phyloP scores from a whole-genome alignment of 2,888 invertebrate species.

The Nasonia oneida region DNA sequence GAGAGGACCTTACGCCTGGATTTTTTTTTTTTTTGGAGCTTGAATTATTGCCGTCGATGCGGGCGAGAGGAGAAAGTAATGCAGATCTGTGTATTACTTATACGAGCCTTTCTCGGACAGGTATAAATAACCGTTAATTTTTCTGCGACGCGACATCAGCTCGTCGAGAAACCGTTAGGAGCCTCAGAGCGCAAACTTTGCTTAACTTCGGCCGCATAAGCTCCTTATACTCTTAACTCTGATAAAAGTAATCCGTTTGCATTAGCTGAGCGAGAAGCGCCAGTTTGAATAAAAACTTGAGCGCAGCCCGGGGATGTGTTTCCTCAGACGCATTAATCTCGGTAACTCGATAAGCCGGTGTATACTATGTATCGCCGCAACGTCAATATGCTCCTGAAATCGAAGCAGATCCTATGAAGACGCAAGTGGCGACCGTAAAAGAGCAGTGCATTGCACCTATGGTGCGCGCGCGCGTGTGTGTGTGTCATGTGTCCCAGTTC shows the following conservation, averaged over 20 bases:
- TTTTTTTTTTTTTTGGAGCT: not conserved
- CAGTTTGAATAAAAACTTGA: no score
- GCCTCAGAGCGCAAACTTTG: not conserved
- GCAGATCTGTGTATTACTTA: constrained; percentile 7
- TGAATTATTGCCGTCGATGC: constrained; percentile 45
- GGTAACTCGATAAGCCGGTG: not conserved
- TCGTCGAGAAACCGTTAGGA: not conserved
- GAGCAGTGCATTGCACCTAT: not conserved
- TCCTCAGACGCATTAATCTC: not conserved
- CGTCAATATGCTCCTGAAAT: constrained; percentile 1
- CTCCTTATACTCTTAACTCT: constrained; percentile 1
- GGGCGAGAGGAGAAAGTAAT: constrained; percentile 22
- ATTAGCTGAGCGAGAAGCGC: not conserved
- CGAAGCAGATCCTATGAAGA: constrained; percentile 33
- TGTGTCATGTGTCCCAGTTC: not conserved
- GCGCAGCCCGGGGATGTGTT: no score
- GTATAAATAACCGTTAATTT: not conserved
- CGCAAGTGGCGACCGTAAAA: constrained; percentile 15
- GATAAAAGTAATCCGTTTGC: not conserved
- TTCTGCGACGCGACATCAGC: not conserved
- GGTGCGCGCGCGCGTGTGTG: not conserved
- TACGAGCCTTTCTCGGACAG: constrained; percentile 3
- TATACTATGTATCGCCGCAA: not conserved
- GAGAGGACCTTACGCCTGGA: not conserved
- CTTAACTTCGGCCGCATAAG: not conserved